Base-by-base conservation (phyloP, 2,113 vertebrate species). In the Plectropomus leopardus region DNA sequence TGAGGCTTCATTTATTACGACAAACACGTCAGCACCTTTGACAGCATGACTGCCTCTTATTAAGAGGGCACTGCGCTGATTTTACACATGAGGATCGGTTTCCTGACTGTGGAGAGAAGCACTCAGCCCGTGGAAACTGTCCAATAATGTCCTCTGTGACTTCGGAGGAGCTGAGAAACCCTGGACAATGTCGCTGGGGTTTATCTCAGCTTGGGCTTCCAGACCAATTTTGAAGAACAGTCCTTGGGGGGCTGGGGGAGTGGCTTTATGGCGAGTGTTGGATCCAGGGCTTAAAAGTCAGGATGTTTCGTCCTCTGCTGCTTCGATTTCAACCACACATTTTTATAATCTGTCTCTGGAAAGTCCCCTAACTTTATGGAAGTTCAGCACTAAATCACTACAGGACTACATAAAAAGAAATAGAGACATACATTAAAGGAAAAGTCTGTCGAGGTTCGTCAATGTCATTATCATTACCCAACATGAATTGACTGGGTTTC, bases 1-100 rank as follows among this genome's bases (percentile, higher is more conserved):
- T 66, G 28, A 60, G 5, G 61, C 54, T n/a, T 19, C 72, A 65
- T 71, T 54, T 26, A 4, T 77, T 71, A 23, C 47, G 3, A 13
- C 15, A 7, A 54, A 28, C 65, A 55, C 7, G 75, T 84, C 70
- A 73, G 30, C 70, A 44, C 45, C 47, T 76, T 51, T 45, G 53
- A 84, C 63, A 79, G 81, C 83, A 36, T 51, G 53, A 69, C 86
- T 10, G 82, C 30, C 66, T 84, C 53, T 13, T 47, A 65, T 59
- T 72, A 80, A 78, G 78, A 51, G 54, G 24, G 2, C 17, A 44
- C 61, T 64, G 26, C 26, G n/a, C 16, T 59, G 58, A 78, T 82
- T 90, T 87, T 59, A 82, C 74, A 81, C 87, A 72, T 13, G 50
- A 83, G 74, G 40, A 61, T 66, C 53, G 11, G 57, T 32, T 45